These are phyloP conservation scores for Habrosyne pyritoides DNA, from an alignment of 2,888 invertebrate genomes.

Conservation along the genomic window DNA sequence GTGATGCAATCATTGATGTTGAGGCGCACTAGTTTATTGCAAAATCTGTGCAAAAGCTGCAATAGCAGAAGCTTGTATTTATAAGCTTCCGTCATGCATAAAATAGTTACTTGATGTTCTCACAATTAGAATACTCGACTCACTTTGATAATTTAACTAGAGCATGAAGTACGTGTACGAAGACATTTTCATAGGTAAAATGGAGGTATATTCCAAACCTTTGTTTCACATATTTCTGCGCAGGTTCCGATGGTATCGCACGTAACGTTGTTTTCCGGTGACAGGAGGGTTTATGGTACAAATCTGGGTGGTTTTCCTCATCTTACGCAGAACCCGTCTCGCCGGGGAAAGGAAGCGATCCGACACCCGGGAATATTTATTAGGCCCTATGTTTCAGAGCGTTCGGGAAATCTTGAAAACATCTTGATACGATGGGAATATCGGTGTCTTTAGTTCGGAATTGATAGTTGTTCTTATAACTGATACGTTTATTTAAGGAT, in stretches of 20 bases:
- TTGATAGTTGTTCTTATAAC: conserved; percentile 29
- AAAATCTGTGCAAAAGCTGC: too few relatives aligned
- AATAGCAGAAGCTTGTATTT: too few relatives aligned
- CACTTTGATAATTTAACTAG: not conserved
- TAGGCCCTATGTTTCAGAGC: conserved; percentile 50
- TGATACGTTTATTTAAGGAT: conserved; percentile 18
- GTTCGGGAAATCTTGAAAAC: conserved; percentile 38
- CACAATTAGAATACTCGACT: not conserved
- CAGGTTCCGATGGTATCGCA: conserved; percentile 39
- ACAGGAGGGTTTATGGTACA: conserved; percentile 62
- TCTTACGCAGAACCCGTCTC: conserved; percentile 45
- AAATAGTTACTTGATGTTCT: too few relatives aligned
- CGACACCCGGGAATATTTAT: conserved; percentile 60
- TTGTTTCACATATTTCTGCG: conserved; percentile 10
- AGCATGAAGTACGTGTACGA: not conserved
- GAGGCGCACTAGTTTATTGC: too few relatives aligned
- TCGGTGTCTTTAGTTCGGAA: conserved; percentile 24
- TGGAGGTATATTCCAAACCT: not conserved
- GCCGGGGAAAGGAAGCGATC: conserved; percentile 41
- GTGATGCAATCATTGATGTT: too few relatives aligned
- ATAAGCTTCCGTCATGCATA: too few relatives aligned
- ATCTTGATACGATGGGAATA: conserved; percentile 32
- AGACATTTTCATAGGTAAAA: not conserved
- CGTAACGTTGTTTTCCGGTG: conserved; percentile 48
- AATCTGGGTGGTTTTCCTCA: conserved; percentile 61